These are phyloP conservation scores for Nemotelus pantherinus DNA, from an alignment of 2,888 invertebrate species.

Conservation along the genomic window DNA sequence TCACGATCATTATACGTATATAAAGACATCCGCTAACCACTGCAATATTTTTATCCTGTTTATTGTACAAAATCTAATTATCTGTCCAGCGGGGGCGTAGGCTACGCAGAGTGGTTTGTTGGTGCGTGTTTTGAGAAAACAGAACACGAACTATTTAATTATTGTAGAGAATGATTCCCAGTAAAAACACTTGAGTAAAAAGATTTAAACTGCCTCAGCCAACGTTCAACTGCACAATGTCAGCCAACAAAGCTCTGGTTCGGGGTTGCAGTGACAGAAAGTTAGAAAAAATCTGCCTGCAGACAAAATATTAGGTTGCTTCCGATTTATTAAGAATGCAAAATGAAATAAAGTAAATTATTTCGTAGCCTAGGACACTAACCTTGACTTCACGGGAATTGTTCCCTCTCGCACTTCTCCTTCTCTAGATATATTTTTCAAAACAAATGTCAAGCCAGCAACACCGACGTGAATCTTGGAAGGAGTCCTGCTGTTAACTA, in stretches of 20 bases:
- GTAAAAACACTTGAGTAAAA: slow-evolving; percentile 37
- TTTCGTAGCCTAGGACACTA: too few relatives aligned
- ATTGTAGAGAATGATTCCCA: background rate
- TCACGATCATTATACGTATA: background rate
- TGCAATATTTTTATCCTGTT: slow-evolving; percentile 41
- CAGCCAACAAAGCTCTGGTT: too few relatives aligned
- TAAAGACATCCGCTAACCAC: slow-evolving; percentile 40
- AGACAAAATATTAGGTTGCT: too few relatives aligned
- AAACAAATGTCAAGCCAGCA: background rate
- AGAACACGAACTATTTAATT: slow-evolving; percentile 12
- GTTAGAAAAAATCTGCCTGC: too few relatives aligned
- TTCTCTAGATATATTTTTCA: too few relatives aligned
- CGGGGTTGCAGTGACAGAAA: too few relatives aligned
- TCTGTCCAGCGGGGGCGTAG: slow-evolving; percentile 28
- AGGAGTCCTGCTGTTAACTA: background rate
- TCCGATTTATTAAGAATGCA: too few relatives aligned
- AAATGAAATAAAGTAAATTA: too few relatives aligned
- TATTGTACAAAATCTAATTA: slow-evolving; percentile 35
- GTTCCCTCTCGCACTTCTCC: too few relatives aligned
- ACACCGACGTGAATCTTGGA: background rate
- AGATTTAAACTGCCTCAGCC: background rate
- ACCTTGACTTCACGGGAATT: too few relatives aligned
- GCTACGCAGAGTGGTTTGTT: background rate
- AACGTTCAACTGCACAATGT: background rate
- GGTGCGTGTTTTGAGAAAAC: background rate